Percentiles rank a stretch among this genome's conserved stretches.
Evolutionary conservation across 2,797 vertebrate genomes (phyloP).

Genomic region (Bradypodion pumilum): DNA sequence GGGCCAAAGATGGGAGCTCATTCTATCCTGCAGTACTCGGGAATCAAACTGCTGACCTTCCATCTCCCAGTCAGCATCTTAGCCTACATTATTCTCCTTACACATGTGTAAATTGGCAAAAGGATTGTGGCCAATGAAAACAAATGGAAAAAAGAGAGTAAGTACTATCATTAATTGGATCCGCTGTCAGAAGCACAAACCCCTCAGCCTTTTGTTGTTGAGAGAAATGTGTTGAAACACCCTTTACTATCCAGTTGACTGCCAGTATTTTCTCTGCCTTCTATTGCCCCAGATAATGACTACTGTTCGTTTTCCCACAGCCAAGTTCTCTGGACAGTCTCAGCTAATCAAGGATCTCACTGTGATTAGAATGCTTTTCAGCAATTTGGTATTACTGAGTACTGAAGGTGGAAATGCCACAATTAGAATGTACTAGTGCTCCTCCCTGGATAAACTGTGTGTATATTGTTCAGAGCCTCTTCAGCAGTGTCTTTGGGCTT

Average conservation of each 20-base stretch:
- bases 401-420: neutral
- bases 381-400: neutral
- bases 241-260: neutral
- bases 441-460: neutral
- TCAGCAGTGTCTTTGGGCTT: neutral
- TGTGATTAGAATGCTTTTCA: neutral
- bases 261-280: neutral
- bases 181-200: neutral
- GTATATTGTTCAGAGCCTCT: neutral
- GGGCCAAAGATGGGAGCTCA: too few relatives aligned
- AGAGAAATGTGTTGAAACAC: neutral
- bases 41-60: too few relatives aligned
- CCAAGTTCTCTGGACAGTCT: neutral
- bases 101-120: too few relatives aligned
- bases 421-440: neutral
- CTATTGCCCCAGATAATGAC: neutral
- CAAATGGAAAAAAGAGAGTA: too few relatives aligned
- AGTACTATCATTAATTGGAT: neutral
- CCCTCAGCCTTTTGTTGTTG: neutral
- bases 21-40: too few relatives aligned
- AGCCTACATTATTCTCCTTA: too few relatives aligned
- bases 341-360: neutral
- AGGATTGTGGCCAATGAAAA: too few relatives aligned
- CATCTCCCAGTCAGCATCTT: too few relatives aligned
- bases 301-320: neutral